Percentiles rank a stretch among this genome's conserved stretches.
phyloP scores from a whole-genome alignment of 2,888 invertebrate species.

The Pemphredon lugubris region DNA sequence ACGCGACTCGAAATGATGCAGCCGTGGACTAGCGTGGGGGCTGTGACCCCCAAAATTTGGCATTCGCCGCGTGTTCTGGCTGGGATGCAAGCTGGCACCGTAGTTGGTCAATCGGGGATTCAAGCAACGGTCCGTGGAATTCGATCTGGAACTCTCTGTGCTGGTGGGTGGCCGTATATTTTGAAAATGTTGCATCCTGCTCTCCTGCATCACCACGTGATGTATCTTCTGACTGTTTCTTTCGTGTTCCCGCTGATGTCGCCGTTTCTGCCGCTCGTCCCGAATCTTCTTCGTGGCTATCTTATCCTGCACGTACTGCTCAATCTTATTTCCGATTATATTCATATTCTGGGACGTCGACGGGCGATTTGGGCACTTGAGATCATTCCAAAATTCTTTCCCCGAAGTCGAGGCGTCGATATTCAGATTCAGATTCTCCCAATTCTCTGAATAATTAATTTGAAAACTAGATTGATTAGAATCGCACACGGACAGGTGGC shows the following conservation, averaged over 20 bases:
- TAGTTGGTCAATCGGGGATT: constrained; percentile 73
- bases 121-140: constrained; percentile 76
- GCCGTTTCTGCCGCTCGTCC: constrained; percentile 69
- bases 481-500: constrained; percentile 77
- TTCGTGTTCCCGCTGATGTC: constrained; percentile 74
- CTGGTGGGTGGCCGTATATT: constrained; percentile 64
- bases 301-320: constrained; percentile 71
- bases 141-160: constrained; percentile 77
- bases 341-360: constrained; percentile 70
- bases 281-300: constrained; percentile 60
- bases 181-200: constrained; percentile 33
- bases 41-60: constrained; percentile 78
- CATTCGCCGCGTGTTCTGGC: constrained; percentile 78
- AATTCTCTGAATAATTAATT: constrained; percentile 79
- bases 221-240: constrained; percentile 56
- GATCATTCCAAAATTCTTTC: constrained; percentile 77
- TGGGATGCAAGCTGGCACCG: constrained; percentile 77
- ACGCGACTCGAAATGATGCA: constrained; percentile 76
- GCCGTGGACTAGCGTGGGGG: constrained; percentile 76
- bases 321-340: constrained; percentile 73
- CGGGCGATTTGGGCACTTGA: constrained; percentile 76
- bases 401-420: constrained; percentile 74
- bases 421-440: constrained; percentile 78
- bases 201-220: constrained; percentile 50
- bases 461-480: constrained; percentile 76